These are phyloP conservation scores for Gryllus bimaculatus DNA, from an alignment of 1,140 invertebrate species.

Conservation along the genomic window DNA sequence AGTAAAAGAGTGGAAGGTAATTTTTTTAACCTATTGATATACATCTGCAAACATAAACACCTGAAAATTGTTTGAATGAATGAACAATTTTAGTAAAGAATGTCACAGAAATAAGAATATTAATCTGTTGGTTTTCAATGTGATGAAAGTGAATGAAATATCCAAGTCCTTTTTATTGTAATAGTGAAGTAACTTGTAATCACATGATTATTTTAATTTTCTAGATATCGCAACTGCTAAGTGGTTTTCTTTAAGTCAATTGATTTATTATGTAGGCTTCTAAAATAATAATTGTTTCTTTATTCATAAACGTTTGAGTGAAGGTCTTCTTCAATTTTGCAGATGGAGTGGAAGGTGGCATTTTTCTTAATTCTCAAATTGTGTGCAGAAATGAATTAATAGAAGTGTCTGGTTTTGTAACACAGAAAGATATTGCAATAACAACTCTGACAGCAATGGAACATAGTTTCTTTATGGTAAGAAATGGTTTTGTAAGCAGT, in stretches of 20 bases:
- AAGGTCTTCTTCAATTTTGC: neutral
- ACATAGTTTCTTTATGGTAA: conserved; percentile 66
- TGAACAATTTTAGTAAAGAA: too few relatives aligned
- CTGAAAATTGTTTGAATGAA: too few relatives aligned
- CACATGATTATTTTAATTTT: too few relatives aligned
- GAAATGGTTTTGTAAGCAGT: conserved; percentile 11
- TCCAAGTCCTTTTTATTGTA: too few relatives aligned
- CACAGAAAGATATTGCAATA: conserved; percentile 57
- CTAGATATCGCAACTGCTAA: too few relatives aligned
- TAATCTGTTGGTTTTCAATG: too few relatives aligned
- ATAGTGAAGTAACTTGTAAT: too few relatives aligned
- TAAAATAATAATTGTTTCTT: neutral
- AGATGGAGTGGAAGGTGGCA: conserved; percentile 47
- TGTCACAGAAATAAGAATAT: too few relatives aligned
- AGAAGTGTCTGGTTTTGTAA: conserved; percentile 60
- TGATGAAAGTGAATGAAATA: too few relatives aligned
- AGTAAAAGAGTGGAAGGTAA: conserved; percentile 50
- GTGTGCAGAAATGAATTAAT: conserved; percentile 50
- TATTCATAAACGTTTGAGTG: neutral
- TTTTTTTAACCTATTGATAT: neutral
- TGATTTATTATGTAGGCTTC: too few relatives aligned
- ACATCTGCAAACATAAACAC: too few relatives aligned
- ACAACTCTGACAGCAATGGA: conserved; percentile 58
- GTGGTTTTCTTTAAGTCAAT: too few relatives aligned
- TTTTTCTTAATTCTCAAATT: conserved; percentile 54